phyloP scores from a whole-genome alignment of 1,140 invertebrate species.

The Calycopis cecrops region DNA sequence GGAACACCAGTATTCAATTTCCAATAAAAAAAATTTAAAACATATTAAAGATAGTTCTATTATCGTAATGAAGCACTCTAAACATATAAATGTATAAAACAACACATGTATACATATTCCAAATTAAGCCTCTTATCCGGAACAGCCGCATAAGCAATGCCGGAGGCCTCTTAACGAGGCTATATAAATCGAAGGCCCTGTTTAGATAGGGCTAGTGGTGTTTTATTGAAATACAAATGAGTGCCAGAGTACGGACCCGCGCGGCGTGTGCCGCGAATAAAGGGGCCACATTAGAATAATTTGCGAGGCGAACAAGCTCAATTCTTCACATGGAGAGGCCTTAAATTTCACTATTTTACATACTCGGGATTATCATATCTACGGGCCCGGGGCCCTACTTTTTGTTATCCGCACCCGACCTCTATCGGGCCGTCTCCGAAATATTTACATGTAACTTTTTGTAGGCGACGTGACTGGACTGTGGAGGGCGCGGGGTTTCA shows the following conservation, averaged over 20 bases:
- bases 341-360: conserved; percentile 75
- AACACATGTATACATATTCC: no score
- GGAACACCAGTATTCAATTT: no score
- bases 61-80: no score
- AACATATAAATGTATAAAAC: no score
- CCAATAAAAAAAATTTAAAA: no score
- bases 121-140: conserved; percentile 9
- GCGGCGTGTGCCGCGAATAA: conserved; percentile 67
- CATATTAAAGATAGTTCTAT: no score
- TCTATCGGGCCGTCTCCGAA: conserved; percentile 62
- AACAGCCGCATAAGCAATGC: conserved; percentile 18
- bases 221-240: conserved; percentile 74
- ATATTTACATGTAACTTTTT: conserved; percentile 75
- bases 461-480: conserved; percentile 65
- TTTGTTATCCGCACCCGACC: conserved; percentile 67
- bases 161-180: conserved; percentile 26
- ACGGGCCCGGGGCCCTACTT: conserved; percentile 53
- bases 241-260: conserved; percentile 52
- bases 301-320: conserved; percentile 63
- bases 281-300: conserved; percentile 72
- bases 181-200: conserved; percentile 48
- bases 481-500: conserved; percentile 39
- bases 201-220: conserved; percentile 70
- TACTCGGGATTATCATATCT: conserved; percentile 72
- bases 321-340: conserved; percentile 72